These are phyloP conservation scores for Peromyscus melanophrys DNA, from an alignment of 2,797 vertebrate genomes.

Conservation along the genomic window DNA sequence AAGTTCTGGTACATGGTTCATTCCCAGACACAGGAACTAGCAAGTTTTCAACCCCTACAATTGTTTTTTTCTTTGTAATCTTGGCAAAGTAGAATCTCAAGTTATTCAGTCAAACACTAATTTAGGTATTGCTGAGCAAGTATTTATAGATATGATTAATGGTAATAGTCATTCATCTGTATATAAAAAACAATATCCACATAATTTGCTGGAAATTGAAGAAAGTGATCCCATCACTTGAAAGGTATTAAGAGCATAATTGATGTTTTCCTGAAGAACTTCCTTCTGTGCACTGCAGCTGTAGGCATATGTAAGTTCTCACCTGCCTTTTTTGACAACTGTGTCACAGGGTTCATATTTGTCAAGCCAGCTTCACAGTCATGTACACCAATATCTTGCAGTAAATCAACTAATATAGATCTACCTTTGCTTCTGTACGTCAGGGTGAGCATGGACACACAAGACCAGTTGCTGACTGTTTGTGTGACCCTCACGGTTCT, in stretches of 20 bases:
- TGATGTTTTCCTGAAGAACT: not conserved
- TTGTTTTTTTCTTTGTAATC: not conserved
- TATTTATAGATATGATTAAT: not conserved
- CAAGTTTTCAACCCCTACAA: not conserved
- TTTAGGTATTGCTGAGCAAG: not conserved
- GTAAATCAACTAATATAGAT: not conserved
- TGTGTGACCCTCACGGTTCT: not conserved
- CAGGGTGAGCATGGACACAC: not conserved
- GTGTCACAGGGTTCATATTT: not conserved
- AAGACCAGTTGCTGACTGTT: not conserved
- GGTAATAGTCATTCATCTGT: not conserved
- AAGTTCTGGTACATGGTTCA: not conserved
- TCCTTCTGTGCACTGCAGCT: not conserved
- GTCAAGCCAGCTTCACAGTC: not conserved
- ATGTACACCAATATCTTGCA: not conserved
- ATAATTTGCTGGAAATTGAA: not conserved
- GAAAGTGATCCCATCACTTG: not conserved
- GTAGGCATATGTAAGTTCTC: not conserved
- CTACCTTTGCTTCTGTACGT: not conserved
- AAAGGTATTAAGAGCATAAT: not conserved
- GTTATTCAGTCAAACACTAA: not conserved
- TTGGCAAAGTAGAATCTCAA: not conserved
- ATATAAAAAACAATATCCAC: not conserved
- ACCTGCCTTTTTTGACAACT: not conserved
- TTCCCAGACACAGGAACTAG: not conserved